phyloP scores from a whole-genome alignment of 2,888 invertebrate genomes.

The Lagria hirta region DNA sequence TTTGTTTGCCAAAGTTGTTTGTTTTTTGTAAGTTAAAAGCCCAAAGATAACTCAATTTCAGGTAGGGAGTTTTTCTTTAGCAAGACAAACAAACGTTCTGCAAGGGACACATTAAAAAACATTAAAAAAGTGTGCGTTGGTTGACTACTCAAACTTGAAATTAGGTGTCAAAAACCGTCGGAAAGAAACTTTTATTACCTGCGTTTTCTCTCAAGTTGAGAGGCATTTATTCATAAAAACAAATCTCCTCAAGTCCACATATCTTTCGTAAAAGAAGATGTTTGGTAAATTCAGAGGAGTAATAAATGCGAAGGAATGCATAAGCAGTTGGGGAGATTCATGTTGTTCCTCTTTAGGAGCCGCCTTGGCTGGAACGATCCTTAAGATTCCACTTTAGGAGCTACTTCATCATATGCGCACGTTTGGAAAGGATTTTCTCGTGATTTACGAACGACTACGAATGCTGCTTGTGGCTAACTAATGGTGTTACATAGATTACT shows the following conservation, averaged over 20 bases:
- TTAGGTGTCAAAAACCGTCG: constrained; percentile 15
- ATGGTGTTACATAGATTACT: constrained; percentile 1
- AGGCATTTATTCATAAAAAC: constrained; percentile 11
- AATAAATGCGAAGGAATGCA: constrained; percentile 10
- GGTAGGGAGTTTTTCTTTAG: no score
- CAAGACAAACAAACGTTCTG: no score
- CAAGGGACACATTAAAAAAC: no score
- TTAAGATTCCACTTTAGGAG: constrained; percentile 15
- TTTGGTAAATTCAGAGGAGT: no score
- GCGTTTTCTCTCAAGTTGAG: no score
- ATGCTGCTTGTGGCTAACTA: constrained; percentile 5
- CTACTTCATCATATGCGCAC: constrained; percentile 11
- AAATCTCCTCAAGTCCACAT: constrained; percentile 7
- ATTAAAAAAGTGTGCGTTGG: no score
- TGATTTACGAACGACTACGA: constrained; percentile 14
- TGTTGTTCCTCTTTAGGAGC: constrained; percentile 9
- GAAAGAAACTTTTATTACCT: constrained; percentile 18
- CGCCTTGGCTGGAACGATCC: constrained; percentile 2
- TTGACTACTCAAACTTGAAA: constrained; percentile 7
- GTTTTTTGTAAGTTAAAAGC: no score
- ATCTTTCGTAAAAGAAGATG: no score
- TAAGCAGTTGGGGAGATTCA: constrained; percentile 5
- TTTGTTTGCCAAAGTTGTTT: no score
- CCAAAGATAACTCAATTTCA: no score
- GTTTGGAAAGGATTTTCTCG: constrained; percentile 14